A percentile compares a stretch with the other conserved stretches of the same genome.
These are phyloP conservation scores for Carapus acus DNA, from an alignment of 2,797 vertebrate species.

Conservation along the genomic window DNA sequence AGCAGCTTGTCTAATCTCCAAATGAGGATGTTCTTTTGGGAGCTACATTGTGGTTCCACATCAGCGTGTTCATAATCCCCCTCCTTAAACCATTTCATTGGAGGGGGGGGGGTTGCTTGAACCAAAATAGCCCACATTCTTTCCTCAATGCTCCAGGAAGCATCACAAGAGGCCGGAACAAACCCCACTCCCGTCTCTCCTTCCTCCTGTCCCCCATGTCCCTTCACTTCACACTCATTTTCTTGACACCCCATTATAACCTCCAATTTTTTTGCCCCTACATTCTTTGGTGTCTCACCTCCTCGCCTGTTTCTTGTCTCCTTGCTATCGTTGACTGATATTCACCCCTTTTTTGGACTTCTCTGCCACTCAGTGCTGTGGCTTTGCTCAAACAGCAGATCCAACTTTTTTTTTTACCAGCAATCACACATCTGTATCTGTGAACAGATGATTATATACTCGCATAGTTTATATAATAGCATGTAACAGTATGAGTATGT, in stretches of 20 bases:
- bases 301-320: slow-evolving; percentile 18
- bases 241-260: background rate
- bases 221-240: slow-evolving; percentile 15
- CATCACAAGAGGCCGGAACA: slow-evolving; percentile 60
- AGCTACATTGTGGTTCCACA: slow-evolving; percentile 45
- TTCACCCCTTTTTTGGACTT: slow-evolving; percentile 24
- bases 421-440: background rate
- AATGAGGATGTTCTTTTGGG: slow-evolving; percentile 33
- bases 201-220: slow-evolving; percentile 20
- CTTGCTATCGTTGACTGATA: slow-evolving; percentile 1
- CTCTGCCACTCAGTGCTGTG: slow-evolving; percentile 8
- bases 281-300: slow-evolving; percentile 6
- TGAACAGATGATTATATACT: slow-evolving; percentile 10
- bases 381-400: slow-evolving; percentile 1
- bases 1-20: slow-evolving; percentile 46
- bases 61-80: slow-evolving; percentile 59
- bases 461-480: no score
- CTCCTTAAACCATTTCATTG: slow-evolving; percentile 63
- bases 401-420: background rate
- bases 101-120: slow-evolving; percentile 44
- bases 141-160: slow-evolving; percentile 72
- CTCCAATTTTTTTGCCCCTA: background rate
- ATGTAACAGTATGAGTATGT: no score
- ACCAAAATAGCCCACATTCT: slow-evolving; percentile 74
- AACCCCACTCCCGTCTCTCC: slow-evolving; percentile 30